These are phyloP conservation scores for Ormia ochracea DNA, from an alignment of 2,888 invertebrate genomes.

Conservation along the genomic window DNA sequence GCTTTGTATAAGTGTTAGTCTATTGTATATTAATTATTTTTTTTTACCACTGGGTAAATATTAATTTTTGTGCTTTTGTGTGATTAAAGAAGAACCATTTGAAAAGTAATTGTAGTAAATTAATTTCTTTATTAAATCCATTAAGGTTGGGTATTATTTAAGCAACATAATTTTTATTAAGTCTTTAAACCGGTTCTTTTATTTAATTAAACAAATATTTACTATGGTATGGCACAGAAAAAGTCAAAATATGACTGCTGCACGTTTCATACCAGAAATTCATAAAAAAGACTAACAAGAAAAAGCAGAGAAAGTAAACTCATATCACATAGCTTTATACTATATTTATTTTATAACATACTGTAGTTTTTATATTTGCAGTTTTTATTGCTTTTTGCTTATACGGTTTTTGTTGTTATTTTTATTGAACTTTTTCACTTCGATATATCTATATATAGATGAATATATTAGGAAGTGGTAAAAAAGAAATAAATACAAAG, in stretches of 20 bases:
- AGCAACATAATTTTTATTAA: slow-evolving; percentile 6
- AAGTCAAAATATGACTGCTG: background rate
- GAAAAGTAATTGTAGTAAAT: background rate
- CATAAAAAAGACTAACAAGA: background rate
- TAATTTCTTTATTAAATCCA: background rate
- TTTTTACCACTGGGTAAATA: background rate
- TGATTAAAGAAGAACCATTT: background rate
- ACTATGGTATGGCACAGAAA: background rate
- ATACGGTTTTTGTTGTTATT: background rate
- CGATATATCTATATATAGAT: slow-evolving; percentile 40
- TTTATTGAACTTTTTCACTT: slow-evolving; percentile 42
- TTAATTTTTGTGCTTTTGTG: background rate
- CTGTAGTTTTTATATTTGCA: slow-evolving; percentile 12
- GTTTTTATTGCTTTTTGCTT: slow-evolving; percentile 30
- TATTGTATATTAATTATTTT: slow-evolving; percentile 21
- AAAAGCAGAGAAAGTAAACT: slow-evolving; percentile 57
- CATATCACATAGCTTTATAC: slow-evolving; percentile 34
- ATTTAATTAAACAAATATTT: slow-evolving; percentile 32
- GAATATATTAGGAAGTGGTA: slow-evolving; percentile 30
- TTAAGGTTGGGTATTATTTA: background rate
- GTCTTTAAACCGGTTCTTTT: background rate
- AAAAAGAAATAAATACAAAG: background rate
- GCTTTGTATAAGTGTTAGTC: slow-evolving; percentile 12
- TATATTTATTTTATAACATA: slow-evolving; percentile 43
- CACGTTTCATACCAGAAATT: slow-evolving; percentile 17